These are phyloP conservation scores for Mungos mungo DNA, from an alignment of 2,113 vertebrate species.

Conservation along the genomic window DNA sequence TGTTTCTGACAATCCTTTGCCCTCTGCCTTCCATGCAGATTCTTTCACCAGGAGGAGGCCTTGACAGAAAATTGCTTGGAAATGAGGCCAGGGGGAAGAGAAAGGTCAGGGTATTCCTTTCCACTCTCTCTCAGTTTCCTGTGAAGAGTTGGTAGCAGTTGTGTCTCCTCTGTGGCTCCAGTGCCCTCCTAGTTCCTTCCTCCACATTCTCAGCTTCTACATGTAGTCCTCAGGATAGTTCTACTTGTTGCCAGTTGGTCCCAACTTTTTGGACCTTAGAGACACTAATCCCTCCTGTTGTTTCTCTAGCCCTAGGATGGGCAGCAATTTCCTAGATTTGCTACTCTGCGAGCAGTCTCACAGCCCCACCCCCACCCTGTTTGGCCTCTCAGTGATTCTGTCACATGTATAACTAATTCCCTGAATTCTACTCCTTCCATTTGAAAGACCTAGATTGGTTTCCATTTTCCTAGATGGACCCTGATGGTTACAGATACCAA, in stretches of 20 bases:
- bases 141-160: background rate
- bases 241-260: background rate
- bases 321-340: background rate
- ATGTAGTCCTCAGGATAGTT: background rate
- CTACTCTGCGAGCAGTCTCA: background rate
- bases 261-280: background rate
- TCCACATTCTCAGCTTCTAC: background rate
- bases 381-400: background rate
- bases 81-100: background rate
- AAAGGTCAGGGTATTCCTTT: background rate
- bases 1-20: background rate
- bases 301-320: background rate
- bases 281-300: background rate
- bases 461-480: background rate
- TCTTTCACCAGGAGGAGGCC: background rate
- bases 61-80: background rate
- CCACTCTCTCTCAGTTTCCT: background rate
- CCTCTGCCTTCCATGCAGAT: background rate
- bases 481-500: background rate
- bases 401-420: background rate
- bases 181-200: background rate
- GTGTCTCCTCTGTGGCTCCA: background rate
- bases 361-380: background rate
- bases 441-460: constrained; percentile 9
- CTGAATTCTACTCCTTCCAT: background rate